A percentile compares a stretch with the other conserved stretches of the same genome.
Conservation (phyloP, 2,888 invertebrate genomes). For the Eubasilissa splendida region DNA sequence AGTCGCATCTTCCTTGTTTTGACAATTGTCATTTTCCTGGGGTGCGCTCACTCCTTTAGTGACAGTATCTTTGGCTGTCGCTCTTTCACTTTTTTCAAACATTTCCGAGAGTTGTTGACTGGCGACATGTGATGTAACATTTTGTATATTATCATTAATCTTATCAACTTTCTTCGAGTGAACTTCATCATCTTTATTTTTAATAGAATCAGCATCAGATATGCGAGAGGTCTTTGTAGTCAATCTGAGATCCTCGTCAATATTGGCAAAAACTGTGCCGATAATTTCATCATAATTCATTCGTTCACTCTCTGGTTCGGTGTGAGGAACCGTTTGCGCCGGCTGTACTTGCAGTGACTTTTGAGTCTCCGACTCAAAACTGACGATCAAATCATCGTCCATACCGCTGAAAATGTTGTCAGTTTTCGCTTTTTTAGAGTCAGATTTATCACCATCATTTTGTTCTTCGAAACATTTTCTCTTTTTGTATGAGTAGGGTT, state of each 20-base stretch:
- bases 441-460: constrained; percentile 1
- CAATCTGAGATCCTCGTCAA: constrained; percentile 66
- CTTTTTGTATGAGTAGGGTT: constrained; percentile 11
- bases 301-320: constrained; percentile 28
- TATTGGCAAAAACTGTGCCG: constrained; percentile 67
- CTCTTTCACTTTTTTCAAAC: not conserved
- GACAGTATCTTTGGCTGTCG: not conserved
- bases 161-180: not conserved
- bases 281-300: constrained; percentile 67
- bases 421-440: constrained; percentile 21
- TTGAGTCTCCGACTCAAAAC: constrained; percentile 18
- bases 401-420: not conserved
- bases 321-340: not conserved
- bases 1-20: constrained; percentile 30
- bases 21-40: too few relatives aligned
- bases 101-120: not conserved
- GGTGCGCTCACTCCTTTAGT: not conserved
- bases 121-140: not conserved
- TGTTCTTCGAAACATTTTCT: constrained; percentile 20
- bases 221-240: not conserved
- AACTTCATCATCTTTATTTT: constrained; percentile 1
- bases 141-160: not conserved
- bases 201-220: not conserved
- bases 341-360: not conserved
- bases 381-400: constrained; percentile 24